Percentiles rank a stretch among this genome's conserved stretches.
These are phyloP conservation scores for Drosophila repleta DNA, from an alignment of 1,140 invertebrate species.

Conservation along the genomic window DNA sequence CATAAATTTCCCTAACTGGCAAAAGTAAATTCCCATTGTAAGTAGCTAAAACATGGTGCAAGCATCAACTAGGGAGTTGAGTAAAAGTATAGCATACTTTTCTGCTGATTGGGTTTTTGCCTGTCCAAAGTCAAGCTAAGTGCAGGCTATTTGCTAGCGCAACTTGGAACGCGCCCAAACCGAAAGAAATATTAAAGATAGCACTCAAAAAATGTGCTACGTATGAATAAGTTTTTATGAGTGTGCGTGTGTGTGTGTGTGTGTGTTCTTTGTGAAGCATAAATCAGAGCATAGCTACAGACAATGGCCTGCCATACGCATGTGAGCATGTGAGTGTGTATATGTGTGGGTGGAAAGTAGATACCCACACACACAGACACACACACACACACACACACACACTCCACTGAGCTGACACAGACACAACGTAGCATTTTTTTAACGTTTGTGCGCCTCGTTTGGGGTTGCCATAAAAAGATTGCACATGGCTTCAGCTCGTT, in stretches of 20 bases:
- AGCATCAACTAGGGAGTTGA: background rate
- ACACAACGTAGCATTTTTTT: conserved; percentile 42
- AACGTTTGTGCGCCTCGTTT: conserved; percentile 37
- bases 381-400: background rate
- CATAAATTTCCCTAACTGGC: too few relatives aligned
- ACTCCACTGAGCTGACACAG: background rate
- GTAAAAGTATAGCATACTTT: conserved; percentile 17
- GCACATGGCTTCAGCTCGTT: conserved; percentile 56
- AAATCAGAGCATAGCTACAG: conserved; percentile 66
- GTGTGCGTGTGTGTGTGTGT: background rate
- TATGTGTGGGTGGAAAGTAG: background rate
- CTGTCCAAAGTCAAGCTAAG: background rate
- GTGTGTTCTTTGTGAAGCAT: conserved; percentile 33
- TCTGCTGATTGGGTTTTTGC: conserved; percentile 6
- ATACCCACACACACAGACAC: background rate
- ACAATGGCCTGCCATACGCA: conserved; percentile 71
- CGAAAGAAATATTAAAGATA: conserved; percentile 13
- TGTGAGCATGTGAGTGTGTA: conserved; percentile 1
- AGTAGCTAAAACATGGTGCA: too few relatives aligned
- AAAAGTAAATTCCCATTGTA: too few relatives aligned
- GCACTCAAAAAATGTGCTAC: conserved; percentile 35
- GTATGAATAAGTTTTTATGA: conserved; percentile 24
- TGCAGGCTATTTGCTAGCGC: conserved; percentile 15
- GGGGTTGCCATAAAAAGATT: conserved; percentile 67
- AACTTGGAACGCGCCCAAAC: conserved; percentile 18